These are phyloP conservation scores for Lonchura striata DNA, from an alignment of 2,113 vertebrate genomes.

Conservation along the genomic window DNA sequence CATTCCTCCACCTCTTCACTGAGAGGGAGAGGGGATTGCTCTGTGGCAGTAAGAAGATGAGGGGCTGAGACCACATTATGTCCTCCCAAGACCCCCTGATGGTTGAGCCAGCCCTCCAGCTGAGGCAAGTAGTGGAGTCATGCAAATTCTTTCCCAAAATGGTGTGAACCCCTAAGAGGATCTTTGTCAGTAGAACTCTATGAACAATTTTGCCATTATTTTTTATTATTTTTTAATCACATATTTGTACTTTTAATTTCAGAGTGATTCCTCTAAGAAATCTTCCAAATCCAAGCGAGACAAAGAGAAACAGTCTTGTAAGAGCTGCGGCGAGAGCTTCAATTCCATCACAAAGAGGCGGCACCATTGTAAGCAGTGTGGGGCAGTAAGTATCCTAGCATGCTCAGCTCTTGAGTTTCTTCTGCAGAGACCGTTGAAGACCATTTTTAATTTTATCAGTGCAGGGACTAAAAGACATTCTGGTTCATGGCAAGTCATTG, in stretches of 20 bases:
- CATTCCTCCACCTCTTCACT: neutral
- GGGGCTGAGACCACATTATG: neutral
- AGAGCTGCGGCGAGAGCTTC: slow-evolving; percentile 90
- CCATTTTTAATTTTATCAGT: neutral
- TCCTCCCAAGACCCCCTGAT: fast-evolving
- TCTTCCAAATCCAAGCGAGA: slow-evolving; percentile 85
- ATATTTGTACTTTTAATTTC: neutral
- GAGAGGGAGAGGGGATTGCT: neutral
- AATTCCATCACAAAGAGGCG: slow-evolving; percentile 92
- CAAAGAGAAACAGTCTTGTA: slow-evolving; percentile 92
- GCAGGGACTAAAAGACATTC: neutral
- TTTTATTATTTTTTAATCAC: neutral
- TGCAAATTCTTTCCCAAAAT: neutral
- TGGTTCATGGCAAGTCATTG: neutral
- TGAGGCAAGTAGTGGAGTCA: neutral
- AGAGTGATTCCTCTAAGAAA: slow-evolving; percentile 79
- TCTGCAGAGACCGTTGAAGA: neutral
- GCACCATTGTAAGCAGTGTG: slow-evolving; percentile 93
- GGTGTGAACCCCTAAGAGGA: neutral
- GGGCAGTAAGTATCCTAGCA: slow-evolving; percentile 79
- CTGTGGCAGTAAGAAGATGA: neutral
- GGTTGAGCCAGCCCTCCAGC: neutral
- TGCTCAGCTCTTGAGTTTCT: fast-evolving
- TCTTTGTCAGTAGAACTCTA: neutral
- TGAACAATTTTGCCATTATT: neutral